A percentile compares a stretch with the other conserved stretches of the same genome.
Conservation (phyloP, 2,888 invertebrate genomes). For the Amaurobius ferox region DNA sequence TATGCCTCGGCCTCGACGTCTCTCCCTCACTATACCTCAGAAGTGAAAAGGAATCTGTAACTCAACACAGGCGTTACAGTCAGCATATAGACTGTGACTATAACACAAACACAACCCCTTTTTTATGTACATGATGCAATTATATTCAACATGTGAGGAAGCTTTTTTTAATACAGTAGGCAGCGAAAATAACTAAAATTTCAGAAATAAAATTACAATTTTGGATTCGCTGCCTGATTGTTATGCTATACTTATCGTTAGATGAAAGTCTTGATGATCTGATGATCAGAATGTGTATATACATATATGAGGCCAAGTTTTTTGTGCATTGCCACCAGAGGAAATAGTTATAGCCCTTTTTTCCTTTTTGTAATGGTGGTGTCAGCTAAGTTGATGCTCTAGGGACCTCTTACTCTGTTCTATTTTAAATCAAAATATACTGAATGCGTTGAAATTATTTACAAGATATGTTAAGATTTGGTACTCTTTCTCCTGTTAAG, state of each 20-base stretch:
- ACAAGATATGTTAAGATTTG: slow-evolving; percentile 48
- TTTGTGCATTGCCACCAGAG: slow-evolving; percentile 25
- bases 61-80: background rate
- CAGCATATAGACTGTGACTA: background rate
- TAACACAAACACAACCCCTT: background rate
- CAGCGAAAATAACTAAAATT: slow-evolving; percentile 27
- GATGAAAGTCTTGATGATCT: slow-evolving; percentile 47
- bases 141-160: slow-evolving; percentile 28
- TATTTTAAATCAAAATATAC: slow-evolving; percentile 33
- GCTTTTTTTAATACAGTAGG: slow-evolving; percentile 55
- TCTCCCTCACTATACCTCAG: slow-evolving; percentile 72
- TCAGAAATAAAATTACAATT: slow-evolving; percentile 10
- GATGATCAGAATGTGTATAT: slow-evolving; percentile 49
- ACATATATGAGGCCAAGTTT: slow-evolving; percentile 32
- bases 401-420: slow-evolving; percentile 50
- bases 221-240: slow-evolving; percentile 41
- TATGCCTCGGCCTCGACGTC: slow-evolving; percentile 83
- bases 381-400: slow-evolving; percentile 29
- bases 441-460: slow-evolving; percentile 22
- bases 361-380: slow-evolving; percentile 21
- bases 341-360: slow-evolving; percentile 47
- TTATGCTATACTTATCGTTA: slow-evolving; percentile 48
- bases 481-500: slow-evolving; percentile 38
- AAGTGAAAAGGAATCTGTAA: slow-evolving; percentile 49
- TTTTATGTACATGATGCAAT: slow-evolving; percentile 34